Conservation (phyloP, 1,140 invertebrate genomes). For the Hylaeus anthracinus region DNA sequence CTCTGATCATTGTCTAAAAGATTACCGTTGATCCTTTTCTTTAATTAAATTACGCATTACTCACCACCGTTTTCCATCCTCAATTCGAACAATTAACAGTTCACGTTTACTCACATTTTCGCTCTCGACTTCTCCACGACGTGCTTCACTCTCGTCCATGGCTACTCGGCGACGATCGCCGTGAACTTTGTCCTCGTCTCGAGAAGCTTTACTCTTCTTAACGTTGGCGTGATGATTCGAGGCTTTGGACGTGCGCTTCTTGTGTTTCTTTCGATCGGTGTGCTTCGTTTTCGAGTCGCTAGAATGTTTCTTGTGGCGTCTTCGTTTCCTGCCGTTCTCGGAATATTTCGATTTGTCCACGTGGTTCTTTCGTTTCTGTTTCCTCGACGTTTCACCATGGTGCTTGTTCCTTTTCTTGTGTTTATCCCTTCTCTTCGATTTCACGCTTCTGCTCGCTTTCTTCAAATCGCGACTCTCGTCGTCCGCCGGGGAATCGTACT, state of each 20-base stretch:
- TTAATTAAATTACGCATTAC: background rate
- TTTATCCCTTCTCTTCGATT: background rate
- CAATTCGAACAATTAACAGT: background rate
- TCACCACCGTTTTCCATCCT: background rate
- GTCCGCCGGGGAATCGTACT: background rate
- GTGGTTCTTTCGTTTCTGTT: slow-evolving; percentile 4
- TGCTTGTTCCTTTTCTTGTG: slow-evolving; percentile 6
- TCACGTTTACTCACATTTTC: slow-evolving; percentile 37
- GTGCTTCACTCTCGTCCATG: background rate
- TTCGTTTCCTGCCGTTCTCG: slow-evolving; percentile 25
- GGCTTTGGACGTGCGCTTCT: background rate
- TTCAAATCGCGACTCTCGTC: background rate
- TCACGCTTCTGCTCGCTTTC: background rate
- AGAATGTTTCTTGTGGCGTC: slow-evolving; percentile 29
- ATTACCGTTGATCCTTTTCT: slow-evolving; percentile 44
- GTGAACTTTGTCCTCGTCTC: background rate
- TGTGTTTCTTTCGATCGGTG: slow-evolving; percentile 21
- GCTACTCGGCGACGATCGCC: no score
- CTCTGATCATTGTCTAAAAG: slow-evolving; percentile 47
- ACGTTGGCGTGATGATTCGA: background rate
- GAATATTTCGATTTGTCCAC: background rate
- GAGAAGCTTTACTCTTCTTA: slow-evolving; percentile 26
- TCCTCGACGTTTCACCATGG: background rate
- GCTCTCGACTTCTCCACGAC: slow-evolving; percentile 9
- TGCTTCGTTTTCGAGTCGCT: background rate